phyloP scores from a whole-genome alignment of 2,113 vertebrate species.

The Pungitius pungitius region DNA sequence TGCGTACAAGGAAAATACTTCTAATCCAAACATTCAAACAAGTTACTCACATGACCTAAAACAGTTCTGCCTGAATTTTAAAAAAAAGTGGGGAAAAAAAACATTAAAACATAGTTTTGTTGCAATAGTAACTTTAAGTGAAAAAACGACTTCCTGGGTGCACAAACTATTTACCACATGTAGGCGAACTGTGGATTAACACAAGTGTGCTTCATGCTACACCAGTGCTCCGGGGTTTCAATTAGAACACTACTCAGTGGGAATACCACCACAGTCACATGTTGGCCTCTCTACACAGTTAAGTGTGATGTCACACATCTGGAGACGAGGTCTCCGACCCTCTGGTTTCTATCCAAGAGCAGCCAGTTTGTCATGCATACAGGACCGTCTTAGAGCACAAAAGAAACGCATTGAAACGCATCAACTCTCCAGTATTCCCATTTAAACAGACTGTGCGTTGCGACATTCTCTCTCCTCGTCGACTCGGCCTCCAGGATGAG shows the following conservation, averaged over 20 bases:
- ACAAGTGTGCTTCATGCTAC: conserved; percentile 35
- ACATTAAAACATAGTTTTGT: not conserved
- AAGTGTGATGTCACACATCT: conserved; percentile 26
- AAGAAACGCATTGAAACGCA: conserved; percentile 42
- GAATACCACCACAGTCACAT: conserved; percentile 32
- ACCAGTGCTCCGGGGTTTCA: conserved; percentile 35
- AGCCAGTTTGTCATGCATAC: conserved; percentile 11
- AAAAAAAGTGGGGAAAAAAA: not conserved
- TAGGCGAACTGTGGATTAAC: conserved; percentile 14
- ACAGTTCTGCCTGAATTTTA: conserved; percentile 37
- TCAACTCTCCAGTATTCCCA: conserved; percentile 46
- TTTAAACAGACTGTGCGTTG: conserved; percentile 18
- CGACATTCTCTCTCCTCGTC: conserved; percentile 31
- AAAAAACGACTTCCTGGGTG: conserved; percentile 12
- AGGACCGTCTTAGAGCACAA: conserved; percentile 37
- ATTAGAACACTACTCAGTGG: conserved; percentile 5
- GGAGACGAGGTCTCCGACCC: not conserved
- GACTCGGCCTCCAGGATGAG: conserved; percentile 40
- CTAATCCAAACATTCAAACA: conserved; percentile 24
- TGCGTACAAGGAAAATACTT: conserved; percentile 36
- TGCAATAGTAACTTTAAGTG: not conserved
- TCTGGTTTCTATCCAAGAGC: not conserved
- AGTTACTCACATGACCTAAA: conserved; percentile 25
- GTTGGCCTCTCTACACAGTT: conserved; percentile 44
- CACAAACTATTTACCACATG: not conserved